Evolutionary conservation across 2,888 invertebrate species (phyloP).

Genomic region (Tholera decimalis): DNA sequence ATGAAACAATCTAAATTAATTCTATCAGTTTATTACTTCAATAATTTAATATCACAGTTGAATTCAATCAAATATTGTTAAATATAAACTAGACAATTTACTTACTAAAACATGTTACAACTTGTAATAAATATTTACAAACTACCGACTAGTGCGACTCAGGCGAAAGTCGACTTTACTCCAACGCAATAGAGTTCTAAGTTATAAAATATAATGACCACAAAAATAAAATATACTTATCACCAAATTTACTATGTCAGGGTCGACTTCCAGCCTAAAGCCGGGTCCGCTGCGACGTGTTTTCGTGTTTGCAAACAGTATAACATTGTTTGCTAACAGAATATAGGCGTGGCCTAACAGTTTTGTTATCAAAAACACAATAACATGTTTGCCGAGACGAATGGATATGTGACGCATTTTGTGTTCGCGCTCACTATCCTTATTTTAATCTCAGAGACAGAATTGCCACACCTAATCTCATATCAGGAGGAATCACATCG

Average conservation of each 20-base stretch:
- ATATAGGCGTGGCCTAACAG: no score
- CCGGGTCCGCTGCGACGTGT: no score
- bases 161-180: slow-evolving; percentile 9
- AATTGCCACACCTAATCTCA: no score
- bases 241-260: neutral
- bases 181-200: slow-evolving; percentile 10
- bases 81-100: slow-evolving; percentile 44
- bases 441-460: no score
- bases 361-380: no score
- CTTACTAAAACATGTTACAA: slow-evolving; percentile 21
- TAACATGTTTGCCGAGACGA: no score
- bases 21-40: slow-evolving; percentile 60
- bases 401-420: no score
- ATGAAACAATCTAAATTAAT: slow-evolving; percentile 31
- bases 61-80: slow-evolving; percentile 48
- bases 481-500: no score
- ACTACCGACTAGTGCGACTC: neutral
- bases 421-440: no score
- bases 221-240: neutral
- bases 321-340: no score
- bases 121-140: slow-evolving; percentile 13
- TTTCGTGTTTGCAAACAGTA: no score
- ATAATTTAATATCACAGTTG: slow-evolving; percentile 85
- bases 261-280: no score
- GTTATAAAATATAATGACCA: neutral